These are phyloP conservation scores for Oedothorax gibbosus DNA, from an alignment of 1,140 invertebrate genomes.

Conservation along the genomic window DNA sequence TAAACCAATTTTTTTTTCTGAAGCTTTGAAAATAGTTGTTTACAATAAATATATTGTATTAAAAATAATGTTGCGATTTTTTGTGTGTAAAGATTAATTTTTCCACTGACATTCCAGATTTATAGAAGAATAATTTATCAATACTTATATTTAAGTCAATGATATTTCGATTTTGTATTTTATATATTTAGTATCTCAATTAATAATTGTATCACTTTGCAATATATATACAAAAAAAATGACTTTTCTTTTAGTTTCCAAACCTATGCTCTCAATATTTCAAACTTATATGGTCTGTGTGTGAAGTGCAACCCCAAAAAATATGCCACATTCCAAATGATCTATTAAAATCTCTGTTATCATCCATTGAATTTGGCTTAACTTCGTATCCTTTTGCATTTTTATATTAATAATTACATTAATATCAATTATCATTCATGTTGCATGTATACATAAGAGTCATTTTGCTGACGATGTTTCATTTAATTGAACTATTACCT, in stretches of 20 bases:
- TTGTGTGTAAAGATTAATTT: slow-evolving; percentile 1
- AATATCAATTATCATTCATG: no score
- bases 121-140: no score
- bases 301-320: slow-evolving; percentile 78
- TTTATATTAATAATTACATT: no score
- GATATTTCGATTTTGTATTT: no score
- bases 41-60: background rate
- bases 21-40: background rate
- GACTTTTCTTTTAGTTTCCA: slow-evolving; percentile 74
- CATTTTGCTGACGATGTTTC: no score
- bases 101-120: background rate
- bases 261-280: slow-evolving; percentile 77
- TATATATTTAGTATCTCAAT: no score
- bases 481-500: no score
- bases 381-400: slow-evolving; percentile 69
- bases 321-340: slow-evolving; percentile 72
- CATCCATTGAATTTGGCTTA: slow-evolving; percentile 78
- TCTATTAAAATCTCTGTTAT: slow-evolving; percentile 74
- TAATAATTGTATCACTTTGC: no score
- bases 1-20: no score
- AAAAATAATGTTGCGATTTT: background rate
- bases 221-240: no score
- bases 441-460: no score
- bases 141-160: no score
- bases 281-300: slow-evolving; percentile 76